Conservation (phyloP, 2,113 vertebrate species). For the Hippoglossus stenolepis region DNA sequence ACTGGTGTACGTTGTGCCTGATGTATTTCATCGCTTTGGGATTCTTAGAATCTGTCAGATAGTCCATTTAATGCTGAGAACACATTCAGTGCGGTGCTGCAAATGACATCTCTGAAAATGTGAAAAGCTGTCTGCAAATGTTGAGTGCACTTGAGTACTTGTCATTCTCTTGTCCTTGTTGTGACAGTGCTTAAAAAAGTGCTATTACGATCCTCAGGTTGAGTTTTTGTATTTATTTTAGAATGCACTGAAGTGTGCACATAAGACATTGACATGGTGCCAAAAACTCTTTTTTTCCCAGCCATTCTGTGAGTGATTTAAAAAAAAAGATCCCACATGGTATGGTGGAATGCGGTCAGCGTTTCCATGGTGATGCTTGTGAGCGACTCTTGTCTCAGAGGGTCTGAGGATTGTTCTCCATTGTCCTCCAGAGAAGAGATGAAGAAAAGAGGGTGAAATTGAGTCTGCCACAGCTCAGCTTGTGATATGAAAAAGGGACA, state of each 20-base stretch:
- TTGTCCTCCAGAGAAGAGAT: constrained; percentile 37
- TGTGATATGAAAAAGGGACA: constrained; percentile 6
- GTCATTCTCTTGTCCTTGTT: not conserved
- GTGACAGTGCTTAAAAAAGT: not conserved
- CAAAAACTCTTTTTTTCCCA: constrained; percentile 24
- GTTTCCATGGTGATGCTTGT: constrained; percentile 63
- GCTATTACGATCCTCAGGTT: not conserved
- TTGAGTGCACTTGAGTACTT: not conserved
- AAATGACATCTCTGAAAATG: not conserved
- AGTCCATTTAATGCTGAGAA: not conserved
- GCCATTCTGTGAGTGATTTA: constrained; percentile 23
- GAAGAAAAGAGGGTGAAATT: constrained; percentile 16
- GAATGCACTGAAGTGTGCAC: not conserved
- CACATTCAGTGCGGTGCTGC: not conserved
- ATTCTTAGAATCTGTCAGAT: not conserved
- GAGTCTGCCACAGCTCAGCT: not conserved
- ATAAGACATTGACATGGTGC: not conserved
- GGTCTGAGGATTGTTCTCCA: constrained; percentile 41
- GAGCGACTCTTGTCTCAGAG: constrained; percentile 60
- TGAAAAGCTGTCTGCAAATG: not conserved
- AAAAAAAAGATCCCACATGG: constrained; percentile 27
- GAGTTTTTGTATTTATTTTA: not conserved
- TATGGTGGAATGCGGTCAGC: constrained; percentile 46
- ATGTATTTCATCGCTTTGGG: not conserved
- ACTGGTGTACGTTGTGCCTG: not conserved